A percentile compares a stretch with the other conserved stretches of the same genome.
Evolutionary conservation across 2,797 vertebrate species (phyloP).

Genomic region (Benthosema pterotum): DNA sequence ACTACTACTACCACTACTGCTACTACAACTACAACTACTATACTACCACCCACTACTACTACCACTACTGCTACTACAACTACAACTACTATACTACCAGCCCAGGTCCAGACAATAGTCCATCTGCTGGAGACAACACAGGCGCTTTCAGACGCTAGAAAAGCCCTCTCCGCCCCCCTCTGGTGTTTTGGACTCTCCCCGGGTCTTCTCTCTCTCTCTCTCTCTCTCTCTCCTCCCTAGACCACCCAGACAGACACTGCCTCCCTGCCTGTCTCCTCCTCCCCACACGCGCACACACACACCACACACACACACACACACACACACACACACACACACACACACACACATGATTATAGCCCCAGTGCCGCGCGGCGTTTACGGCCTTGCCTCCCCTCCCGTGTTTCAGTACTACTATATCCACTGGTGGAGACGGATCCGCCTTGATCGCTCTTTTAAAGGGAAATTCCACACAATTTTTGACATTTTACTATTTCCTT

Average conservation of each 20-base stretch:
- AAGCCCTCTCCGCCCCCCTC: slow-evolving; percentile 71
- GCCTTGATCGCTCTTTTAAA: no score
- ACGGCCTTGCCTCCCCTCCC: no score
- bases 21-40: no score
- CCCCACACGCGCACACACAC: slow-evolving; percentile 46
- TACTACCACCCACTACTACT: no score
- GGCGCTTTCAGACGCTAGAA: slow-evolving; percentile 66
- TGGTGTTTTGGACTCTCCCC: slow-evolving; percentile 75
- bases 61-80: no score
- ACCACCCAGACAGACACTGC: slow-evolving; percentile 83
- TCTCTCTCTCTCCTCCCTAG: slow-evolving; percentile 64
- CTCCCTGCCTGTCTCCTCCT: slow-evolving; percentile 67
- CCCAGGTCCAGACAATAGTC: slow-evolving; percentile 77
- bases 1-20: no score
- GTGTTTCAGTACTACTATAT: no score
- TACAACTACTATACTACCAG: no score
- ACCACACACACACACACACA: slow-evolving; percentile 34
- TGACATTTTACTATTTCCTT: no score
- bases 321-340: not conserved
- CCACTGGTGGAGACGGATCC: no score
- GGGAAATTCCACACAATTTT: no score
- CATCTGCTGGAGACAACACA: slow-evolving; percentile 80
- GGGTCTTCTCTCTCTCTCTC: slow-evolving; percentile 71
- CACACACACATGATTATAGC: slow-evolving; percentile 49
- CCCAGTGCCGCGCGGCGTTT: no score